Evolutionary conservation across 2,113 vertebrate species (phyloP), one percentile per base, ranked within the genome.

Genomic region (Dicrurus megarhynchus): DNA sequence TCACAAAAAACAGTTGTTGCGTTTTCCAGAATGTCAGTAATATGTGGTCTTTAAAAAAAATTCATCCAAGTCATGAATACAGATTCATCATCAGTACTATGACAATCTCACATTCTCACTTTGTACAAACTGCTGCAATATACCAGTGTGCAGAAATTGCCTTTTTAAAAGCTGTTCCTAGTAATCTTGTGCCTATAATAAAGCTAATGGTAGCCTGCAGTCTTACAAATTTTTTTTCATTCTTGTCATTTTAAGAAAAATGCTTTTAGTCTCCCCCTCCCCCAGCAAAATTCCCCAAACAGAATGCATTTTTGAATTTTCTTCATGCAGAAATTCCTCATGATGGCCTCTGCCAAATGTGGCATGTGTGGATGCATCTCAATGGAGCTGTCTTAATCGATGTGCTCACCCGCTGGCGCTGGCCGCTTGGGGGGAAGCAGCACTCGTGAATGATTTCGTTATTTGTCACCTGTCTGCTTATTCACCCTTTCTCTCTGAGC

Each of bases 291-390:
- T 91, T 87, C 69, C n/a, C 12, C 1, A 8, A 83, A 55, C 46
- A 61, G 77, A 93, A 78, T 64, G 57, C 2, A 1, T 10, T 91
- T 90, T 78, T 86, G 1, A 68, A 57, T 75, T 80, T 55, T 87
- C 91, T 84, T 90, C 46, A 91, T 90, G 85, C 46, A 94, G 83
- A 91, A 95, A 50, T 90, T 93, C 60, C 76, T 90, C 22, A 0
- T 8, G 37, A 18, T 84, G 95, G 68, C 71, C 23, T 32, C n/a
- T 57, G 84, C 87, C 84, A 95, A 74, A 63, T 3, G 4, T 14
- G 10, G 27, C 60, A 20, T 84, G 92, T 95, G 67, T n/a, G 27
- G 74, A 59, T 95, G 65, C 57, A 10, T 95, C 84, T 93, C 80
- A 87, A 23, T 92, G 90, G 76, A 81, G 47, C 86, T 95, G 90